Base-by-base conservation (phyloP, 2,888 invertebrate species). In the Cryptocheilus praepositus region DNA sequence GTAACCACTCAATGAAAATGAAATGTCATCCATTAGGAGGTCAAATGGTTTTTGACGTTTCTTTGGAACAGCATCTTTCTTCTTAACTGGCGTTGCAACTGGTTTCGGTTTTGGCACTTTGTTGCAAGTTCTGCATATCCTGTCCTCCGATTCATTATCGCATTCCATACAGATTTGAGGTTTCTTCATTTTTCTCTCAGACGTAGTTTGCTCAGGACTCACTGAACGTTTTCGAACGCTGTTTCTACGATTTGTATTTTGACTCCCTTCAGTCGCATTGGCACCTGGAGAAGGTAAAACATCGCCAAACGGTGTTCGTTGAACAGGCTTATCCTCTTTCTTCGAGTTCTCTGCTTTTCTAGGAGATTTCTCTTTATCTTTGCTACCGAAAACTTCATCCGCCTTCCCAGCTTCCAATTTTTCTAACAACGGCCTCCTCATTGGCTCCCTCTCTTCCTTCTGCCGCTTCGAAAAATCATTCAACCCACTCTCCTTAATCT, bases 1-100 rank as follows among this genome's bases (percentile, higher is more conserved):
- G 16, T 88, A 89, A 3, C 88, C 88, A 68, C 88, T 88, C 3
- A 89, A 76, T 0, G 88, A 79, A 75, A 89, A 88, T 2, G 64
- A 76, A 11, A 86, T 62, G 45, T 77, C 83, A 5, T 82, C 81
- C 49, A 88, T 80, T 4, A 89, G 73, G 66, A 85, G 80, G 13
- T 55, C 67, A 70, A 88, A 88, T 19, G 68, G 63, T 64, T 79
- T 83, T 51, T 55, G 72, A 57, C 73, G 77, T 43, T 65, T 61
- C 22, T 66, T 70, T 43, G 21, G 51, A 43, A 21, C 3, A 21
- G 7, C 21, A 8, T 7, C 11, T 1, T 36, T 36, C 36, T 36
- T 7, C 46, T 18, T 60, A 44, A 61, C 25, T 0, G 22, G 43
- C 8, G 7, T 62, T 25, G 18, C 0, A 46, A 16, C 2, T 46